phyloP scores from a whole-genome alignment of 2,888 invertebrate genomes.

The Laspeyria flexula region DNA sequence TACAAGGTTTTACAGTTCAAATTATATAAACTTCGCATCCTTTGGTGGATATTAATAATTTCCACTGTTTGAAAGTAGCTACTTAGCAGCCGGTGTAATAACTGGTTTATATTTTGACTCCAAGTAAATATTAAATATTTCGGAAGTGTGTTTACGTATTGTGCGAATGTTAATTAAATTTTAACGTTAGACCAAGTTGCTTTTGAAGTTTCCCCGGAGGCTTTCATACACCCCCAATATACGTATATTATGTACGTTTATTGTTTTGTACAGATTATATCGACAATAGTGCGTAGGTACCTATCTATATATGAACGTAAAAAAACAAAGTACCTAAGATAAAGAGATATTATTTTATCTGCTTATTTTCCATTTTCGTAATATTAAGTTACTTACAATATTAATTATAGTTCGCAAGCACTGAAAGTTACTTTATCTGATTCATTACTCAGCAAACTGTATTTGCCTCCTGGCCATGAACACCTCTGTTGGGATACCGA shows the following conservation, averaged over 20 bases:
- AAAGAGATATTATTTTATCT: too few species aligned
- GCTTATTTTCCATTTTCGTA: too few species aligned
- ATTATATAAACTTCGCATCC: slow-evolving; percentile 14
- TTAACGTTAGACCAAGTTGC: slow-evolving; percentile 18
- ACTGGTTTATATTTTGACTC: slow-evolving; percentile 36
- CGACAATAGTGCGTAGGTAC: background rate
- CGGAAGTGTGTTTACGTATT: slow-evolving; percentile 29
- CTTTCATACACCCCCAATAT: background rate
- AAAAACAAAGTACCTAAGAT: too few species aligned
- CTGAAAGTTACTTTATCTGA: too few species aligned
- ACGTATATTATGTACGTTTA: background rate
- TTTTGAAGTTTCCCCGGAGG: background rate
- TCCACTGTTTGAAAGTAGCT: slow-evolving; percentile 24
- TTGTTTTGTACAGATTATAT: background rate
- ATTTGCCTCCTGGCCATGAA: too few species aligned
- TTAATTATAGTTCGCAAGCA: too few species aligned
- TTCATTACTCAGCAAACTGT: too few species aligned
- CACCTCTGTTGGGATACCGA: too few species aligned
- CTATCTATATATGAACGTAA: too few species aligned
- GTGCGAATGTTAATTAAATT: slow-evolving; percentile 39
- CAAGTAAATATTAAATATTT: slow-evolving; percentile 43
- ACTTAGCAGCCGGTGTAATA: slow-evolving; percentile 30
- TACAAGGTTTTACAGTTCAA: slow-evolving; percentile 14
- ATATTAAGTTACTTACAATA: too few species aligned
- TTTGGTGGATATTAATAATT: slow-evolving; percentile 40